phyloP scores from a whole-genome alignment of 2,797 vertebrate species.

The Spinibarbus caldwelli region DNA sequence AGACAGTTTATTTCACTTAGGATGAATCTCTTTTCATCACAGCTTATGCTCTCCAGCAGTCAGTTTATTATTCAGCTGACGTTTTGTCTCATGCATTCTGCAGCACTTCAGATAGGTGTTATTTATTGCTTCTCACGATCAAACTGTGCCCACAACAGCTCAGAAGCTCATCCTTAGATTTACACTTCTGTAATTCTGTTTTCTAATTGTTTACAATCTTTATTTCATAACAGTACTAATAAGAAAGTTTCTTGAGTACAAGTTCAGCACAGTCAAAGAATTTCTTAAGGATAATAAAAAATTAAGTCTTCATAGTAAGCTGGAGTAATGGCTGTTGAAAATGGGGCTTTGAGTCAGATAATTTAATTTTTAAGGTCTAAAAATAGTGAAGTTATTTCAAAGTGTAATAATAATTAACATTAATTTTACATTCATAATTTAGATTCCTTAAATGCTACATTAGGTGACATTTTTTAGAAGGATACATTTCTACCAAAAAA shows the following conservation, averaged over 20 bases:
- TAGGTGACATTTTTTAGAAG: background rate
- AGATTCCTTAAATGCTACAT: background rate
- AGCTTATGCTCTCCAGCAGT: background rate
- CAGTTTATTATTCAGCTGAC: constrained; percentile 8
- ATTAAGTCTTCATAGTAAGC: background rate
- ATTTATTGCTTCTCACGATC: background rate
- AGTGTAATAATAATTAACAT: background rate
- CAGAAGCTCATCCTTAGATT: background rate
- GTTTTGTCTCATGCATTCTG: background rate
- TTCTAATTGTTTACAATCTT: background rate
- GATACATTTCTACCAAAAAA: background rate
- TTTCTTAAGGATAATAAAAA: background rate
- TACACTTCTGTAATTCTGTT: background rate
- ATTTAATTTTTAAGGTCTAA: background rate
- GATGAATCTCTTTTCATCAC: background rate
- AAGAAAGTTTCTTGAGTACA: background rate
- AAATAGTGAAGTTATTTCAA: background rate
- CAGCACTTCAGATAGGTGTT: background rate
- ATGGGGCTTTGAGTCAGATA: background rate
- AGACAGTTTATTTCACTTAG: background rate
- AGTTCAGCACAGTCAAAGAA: background rate
- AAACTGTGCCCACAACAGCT: constrained; percentile 2
- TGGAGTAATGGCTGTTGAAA: background rate
- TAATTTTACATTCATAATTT: background rate
- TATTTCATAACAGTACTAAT: background rate